A percentile compares a stretch with the other conserved stretches of the same genome.
Conservation (phyloP, 2,888 invertebrate species). For the Seira ritae region DNA sequence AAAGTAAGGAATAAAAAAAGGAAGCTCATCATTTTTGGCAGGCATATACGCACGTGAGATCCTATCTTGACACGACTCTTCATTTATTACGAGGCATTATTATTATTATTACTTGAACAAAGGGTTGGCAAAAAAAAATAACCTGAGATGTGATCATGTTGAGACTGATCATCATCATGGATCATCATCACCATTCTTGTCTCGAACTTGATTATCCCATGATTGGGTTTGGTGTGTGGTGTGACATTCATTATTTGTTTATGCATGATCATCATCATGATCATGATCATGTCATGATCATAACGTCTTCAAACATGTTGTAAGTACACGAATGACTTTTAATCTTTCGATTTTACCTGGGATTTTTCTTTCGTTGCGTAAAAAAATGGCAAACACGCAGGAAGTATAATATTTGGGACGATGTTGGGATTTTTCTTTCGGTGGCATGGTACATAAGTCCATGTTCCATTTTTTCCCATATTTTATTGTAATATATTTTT, state of each 20-base stretch:
- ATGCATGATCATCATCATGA: conserved; percentile 7
- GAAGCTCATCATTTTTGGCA: conserved; percentile 66
- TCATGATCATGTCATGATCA: no score
- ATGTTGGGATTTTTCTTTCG: no score
- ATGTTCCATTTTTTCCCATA: no score
- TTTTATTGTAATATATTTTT: no score
- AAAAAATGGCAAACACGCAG: no score
- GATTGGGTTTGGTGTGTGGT: conserved; percentile 61
- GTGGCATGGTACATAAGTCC: no score
- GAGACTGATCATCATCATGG: background rate
- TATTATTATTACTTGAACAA: conserved; percentile 52
- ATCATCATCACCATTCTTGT: conserved; percentile 48
- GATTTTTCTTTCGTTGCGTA: no score
- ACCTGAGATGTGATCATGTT: conserved; percentile 15
- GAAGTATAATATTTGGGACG: no score
- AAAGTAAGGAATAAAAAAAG: conserved; percentile 29
- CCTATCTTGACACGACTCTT: conserved; percentile 61
- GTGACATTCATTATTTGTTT: conserved; percentile 61
- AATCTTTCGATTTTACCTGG: no score
- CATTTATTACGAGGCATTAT: conserved; percentile 56
- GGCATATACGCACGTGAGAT: conserved; percentile 60
- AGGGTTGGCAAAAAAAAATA: conserved; percentile 9
- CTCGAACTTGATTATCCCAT: conserved; percentile 60
- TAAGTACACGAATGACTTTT: no score
- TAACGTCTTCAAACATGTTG: no score